Evolutionary conservation across 2,797 vertebrate genomes (phyloP).

Genomic region (Oophaga sylvatica): DNA sequence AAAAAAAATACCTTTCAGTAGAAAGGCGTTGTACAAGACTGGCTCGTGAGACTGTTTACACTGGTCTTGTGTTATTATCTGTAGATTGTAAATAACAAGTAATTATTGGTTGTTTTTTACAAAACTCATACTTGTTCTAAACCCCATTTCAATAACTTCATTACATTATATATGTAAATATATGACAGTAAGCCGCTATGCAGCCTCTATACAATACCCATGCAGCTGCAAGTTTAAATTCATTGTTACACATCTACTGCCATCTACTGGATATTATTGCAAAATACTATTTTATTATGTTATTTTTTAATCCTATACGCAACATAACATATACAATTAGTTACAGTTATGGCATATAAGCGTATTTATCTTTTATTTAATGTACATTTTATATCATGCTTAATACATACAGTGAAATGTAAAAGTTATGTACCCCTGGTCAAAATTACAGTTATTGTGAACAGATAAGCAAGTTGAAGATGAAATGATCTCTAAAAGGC

Average conservation of each 20-base stretch:
- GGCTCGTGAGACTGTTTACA: neutral
- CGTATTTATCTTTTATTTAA: too few species aligned
- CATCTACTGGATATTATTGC: slow-evolving; percentile 71
- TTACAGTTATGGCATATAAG: neutral
- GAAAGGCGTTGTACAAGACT: neutral
- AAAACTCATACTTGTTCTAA: neutral
- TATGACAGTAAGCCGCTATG: neutral
- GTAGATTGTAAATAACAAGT: neutral
- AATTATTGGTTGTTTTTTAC: neutral
- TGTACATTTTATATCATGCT: neutral
- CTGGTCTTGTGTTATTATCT: neutral
- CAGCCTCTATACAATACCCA: neutral
- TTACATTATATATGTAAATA: neutral
- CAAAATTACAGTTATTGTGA: too few species aligned
- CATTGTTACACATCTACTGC: slow-evolving; percentile 69
- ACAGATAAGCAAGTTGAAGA: too few species aligned
- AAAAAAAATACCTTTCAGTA: neutral
- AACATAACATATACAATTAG: neutral
- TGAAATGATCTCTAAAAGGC: too few species aligned
- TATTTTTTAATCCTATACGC: neutral
- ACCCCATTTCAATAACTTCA: neutral
- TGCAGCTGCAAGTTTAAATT: neutral
- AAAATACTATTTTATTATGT: slow-evolving; percentile 3
- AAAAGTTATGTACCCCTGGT: neutral
- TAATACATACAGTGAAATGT: neutral